Percentiles rank a stretch among this genome's conserved stretches.
phyloP scores from a whole-genome alignment of 2,113 vertebrate species.

The Thalassoma bifasciatum region DNA sequence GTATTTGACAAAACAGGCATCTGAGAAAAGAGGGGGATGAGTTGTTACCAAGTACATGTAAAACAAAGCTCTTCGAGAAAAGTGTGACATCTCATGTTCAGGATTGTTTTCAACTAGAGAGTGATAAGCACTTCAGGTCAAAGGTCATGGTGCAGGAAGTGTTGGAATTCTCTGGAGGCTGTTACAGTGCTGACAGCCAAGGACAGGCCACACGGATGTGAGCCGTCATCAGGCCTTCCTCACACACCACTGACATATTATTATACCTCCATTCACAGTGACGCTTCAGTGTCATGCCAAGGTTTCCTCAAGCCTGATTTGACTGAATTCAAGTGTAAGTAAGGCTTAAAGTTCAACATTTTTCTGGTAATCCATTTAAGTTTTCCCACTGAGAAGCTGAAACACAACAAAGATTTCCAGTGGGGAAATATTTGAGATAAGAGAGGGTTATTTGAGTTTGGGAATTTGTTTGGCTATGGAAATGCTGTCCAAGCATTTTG shows the following conservation, averaged over 20 bases:
- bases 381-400: background rate
- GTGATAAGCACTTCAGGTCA: conserved; percentile 73
- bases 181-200: conserved; percentile 71
- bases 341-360: background rate
- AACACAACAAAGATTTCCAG: background rate
- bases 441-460: conserved; percentile 3
- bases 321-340: background rate
- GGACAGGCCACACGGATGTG: conserved; percentile 59
- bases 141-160: conserved; percentile 78
- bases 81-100: conserved; percentile 36
- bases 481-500: conserved; percentile 3
- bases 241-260: conserved; percentile 38
- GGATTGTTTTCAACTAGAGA: conserved; percentile 62
- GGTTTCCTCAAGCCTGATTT: background rate
- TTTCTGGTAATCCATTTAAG: too few species aligned
- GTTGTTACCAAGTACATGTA: conserved; percentile 33
- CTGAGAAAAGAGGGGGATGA: conserved; percentile 31
- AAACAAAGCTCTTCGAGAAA: conserved; percentile 54
- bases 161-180: conserved; percentile 68
- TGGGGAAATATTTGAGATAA: background rate
- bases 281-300: conserved; percentile 1
- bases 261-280: conserved; percentile 32
- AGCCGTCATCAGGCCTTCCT: conserved; percentile 45
- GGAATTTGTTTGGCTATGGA: conserved; percentile 1
- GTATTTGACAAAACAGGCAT: conserved; percentile 38